Conservation (phyloP, 2,797 vertebrate genomes). For the Gymnocypris eckloni region DNA sequence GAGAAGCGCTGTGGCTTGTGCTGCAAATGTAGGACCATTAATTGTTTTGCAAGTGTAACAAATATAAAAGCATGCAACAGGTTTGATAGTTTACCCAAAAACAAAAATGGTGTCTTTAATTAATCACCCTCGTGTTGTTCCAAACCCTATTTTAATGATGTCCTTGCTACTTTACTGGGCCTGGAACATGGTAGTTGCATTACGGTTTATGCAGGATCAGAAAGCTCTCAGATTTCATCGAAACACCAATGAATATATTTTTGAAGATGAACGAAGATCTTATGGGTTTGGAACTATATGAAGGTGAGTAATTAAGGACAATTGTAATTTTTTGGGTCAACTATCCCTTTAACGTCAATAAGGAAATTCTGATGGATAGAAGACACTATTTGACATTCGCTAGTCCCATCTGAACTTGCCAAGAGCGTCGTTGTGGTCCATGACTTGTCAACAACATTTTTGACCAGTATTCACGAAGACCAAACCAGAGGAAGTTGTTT, state of each 20-base stretch:
- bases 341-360: too few species aligned
- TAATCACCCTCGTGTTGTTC: too few species aligned
- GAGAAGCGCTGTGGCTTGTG: background rate
- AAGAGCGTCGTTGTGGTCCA: too few species aligned
- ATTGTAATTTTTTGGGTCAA: too few species aligned
- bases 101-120: too few species aligned
- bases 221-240: too few species aligned
- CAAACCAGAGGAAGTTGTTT: background rate
- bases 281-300: background rate
- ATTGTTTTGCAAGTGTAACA: conserved; percentile 49
- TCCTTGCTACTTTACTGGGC: background rate
- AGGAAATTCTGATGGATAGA: background rate
- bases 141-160: background rate
- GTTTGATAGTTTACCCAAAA: background rate
- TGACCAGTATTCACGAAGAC: background rate
- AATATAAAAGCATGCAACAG: background rate
- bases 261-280: background rate
- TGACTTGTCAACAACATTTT: background rate
- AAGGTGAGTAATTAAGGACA: too few species aligned
- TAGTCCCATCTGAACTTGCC: background rate
- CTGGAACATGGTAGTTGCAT: too few species aligned
- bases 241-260: too few species aligned
- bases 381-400: too few species aligned
- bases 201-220: background rate
- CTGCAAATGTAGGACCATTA: background rate